Conservation (phyloP, 53 echinoderm and acorn worm genomes). For the Paracentrotus lividus region DNA sequence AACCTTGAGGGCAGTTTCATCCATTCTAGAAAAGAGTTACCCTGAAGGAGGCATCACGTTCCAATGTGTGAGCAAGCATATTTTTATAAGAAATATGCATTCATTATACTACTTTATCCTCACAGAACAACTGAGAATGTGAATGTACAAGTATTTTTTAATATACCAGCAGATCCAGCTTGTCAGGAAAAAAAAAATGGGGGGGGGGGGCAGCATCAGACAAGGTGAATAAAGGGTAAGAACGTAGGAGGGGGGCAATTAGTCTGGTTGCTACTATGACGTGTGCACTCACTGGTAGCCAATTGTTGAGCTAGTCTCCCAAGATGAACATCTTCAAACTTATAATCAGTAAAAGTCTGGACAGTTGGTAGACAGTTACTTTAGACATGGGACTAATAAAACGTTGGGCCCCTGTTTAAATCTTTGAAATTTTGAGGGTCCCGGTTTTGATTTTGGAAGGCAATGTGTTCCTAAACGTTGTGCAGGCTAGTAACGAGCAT, state of each 20-base stretch:
- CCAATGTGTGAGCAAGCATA: no score
- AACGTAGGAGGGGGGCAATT: slow-evolving; percentile 15
- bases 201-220: not conserved
- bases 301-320: slow-evolving; percentile 17
- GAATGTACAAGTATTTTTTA: no score
- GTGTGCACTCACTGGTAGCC: slow-evolving; percentile 4
- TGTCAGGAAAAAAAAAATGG: not conserved
- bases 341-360: not conserved
- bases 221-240: slow-evolving; percentile 5
- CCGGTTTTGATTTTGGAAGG: no score
- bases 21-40: not conserved
- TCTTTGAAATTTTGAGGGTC: no score
- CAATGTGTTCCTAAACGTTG: no score
- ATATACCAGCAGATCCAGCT: no score
- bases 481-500: no score
- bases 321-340: not conserved
- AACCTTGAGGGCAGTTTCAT: not conserved
- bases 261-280: slow-evolving; percentile 9
- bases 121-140: no score
- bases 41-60: not conserved
- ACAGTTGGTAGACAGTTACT: not conserved
- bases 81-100: no score
- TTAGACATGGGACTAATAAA: no score
- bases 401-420: no score
- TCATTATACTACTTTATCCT: no score